Base-by-base conservation (phyloP, 2,113 vertebrate genomes). In the Riparia riparia region DNA sequence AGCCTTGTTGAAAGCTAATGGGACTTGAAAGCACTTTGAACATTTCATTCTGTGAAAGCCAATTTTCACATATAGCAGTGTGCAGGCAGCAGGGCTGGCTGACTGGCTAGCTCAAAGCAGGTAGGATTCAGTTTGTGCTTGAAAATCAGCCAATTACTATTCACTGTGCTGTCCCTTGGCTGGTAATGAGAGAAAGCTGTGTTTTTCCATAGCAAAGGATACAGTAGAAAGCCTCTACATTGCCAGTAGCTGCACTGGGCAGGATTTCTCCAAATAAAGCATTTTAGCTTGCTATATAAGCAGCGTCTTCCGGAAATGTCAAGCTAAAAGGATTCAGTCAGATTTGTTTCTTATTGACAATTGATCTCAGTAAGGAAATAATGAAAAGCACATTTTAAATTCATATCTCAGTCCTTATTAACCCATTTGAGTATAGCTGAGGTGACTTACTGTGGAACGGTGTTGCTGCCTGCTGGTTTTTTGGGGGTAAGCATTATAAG, bases 121-220 rank as follows among this genome's bases (percentile, higher is more conserved):
- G 93, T 94, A 93, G 74, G 82, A 87, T 91, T 96, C 88, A 84
- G 86, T 61, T 90, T 79, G 66, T 80, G 84, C 91, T 82, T 96
- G 93, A 95, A 96, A 95, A 96, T 94, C 92, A 94, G 84, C 82
- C 88, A 91, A 50, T 96, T 90, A 85, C 82, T 88, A 91, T 94
- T 95, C 90, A 54, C 42, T 88, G 63, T 88, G 78, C 92, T 93
- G 47, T 94, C 77, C 83, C 79, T 86, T 79, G 68, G 74, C 93
- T 88, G 85, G 53, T 90, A 87, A 93, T 85, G 78, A 95, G 90
- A 61, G 78, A 69, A 77, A 70, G 64, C 85, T 92, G 61, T 87
- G 85, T 76, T 93, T 91, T 84, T 61, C 57, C 61, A 39, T 50
- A 76, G 86, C 5, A 47, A 72, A 87, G 56, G 56, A 47, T 63